Conservation (phyloP, 2,888 invertebrate species). For the Campoletis raptor region DNA sequence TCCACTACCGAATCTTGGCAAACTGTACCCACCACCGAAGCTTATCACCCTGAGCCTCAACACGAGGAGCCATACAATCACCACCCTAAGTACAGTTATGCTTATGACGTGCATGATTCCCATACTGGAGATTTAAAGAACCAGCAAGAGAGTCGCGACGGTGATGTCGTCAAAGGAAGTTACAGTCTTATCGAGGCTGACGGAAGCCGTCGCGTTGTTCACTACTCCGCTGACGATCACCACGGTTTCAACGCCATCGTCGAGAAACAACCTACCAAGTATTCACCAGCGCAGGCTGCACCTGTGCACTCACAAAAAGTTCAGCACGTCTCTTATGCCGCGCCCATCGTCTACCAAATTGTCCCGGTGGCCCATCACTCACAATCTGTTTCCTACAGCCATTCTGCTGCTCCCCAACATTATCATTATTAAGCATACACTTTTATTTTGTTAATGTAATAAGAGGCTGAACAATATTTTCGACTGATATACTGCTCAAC, state of each 20-base stretch:
- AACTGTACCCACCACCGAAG: background rate
- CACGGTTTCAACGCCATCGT: conserved; percentile 70
- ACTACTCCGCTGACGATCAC: conserved; percentile 69
- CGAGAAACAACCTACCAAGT: conserved; percentile 64
- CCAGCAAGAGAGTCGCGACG: conserved; percentile 68
- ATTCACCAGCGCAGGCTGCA: conserved; percentile 41
- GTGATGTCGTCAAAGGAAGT: conserved; percentile 68
- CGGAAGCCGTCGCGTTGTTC: conserved; percentile 69
- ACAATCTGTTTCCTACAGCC: background rate
- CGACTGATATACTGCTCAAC: conserved; percentile 11
- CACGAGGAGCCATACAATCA: conserved; percentile 54
- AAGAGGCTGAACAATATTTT: background rate
- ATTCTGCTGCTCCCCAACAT: background rate
- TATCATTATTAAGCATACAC: background rate
- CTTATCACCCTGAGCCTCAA: conserved; percentile 54
- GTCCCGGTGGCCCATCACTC: background rate
- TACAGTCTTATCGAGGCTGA: conserved; percentile 70
- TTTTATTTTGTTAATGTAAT: background rate
- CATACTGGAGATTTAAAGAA: conserved; percentile 69
- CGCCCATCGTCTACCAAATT: conserved; percentile 32
- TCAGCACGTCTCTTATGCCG: conserved; percentile 25
- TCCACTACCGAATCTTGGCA: conserved; percentile 4
- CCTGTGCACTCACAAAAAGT: background rate
- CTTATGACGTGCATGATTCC: conserved; percentile 69
- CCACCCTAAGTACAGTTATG: conserved; percentile 70